Percentiles rank a stretch among this genome's conserved stretches.
These are phyloP conservation scores for Drosophila testacea DNA, from an alignment of 2,888 invertebrate genomes.

Conservation along the genomic window DNA sequence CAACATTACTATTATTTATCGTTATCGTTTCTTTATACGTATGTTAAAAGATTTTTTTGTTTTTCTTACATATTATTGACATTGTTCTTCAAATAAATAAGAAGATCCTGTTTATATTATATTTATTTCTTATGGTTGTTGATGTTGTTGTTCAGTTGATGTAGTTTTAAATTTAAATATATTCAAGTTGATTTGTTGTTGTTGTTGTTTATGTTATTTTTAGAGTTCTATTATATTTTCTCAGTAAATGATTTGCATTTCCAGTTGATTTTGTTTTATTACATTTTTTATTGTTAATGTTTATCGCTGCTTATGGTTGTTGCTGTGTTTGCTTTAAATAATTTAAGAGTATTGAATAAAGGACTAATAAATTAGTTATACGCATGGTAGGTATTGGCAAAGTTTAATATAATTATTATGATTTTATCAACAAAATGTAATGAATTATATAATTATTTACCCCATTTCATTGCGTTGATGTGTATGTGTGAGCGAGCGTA, in stretches of 20 bases:
- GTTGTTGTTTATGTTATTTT: conserved; percentile 51
- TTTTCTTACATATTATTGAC: conserved; percentile 78
- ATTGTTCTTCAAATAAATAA: conserved; percentile 69
- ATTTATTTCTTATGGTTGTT: conserved; percentile 34
- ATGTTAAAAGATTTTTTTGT: conserved; percentile 67
- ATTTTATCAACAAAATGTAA: conserved; percentile 63
- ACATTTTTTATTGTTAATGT: conserved; percentile 43
- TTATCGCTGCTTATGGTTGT: conserved; percentile 39
- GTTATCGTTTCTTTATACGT: conserved; percentile 61
- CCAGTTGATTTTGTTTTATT: conserved; percentile 55
- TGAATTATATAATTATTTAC: conserved; percentile 50
- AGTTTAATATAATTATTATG: conserved; percentile 63
- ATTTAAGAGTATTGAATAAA: conserved; percentile 81
- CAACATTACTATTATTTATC: conserved; percentile 77
- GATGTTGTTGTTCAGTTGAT: conserved; percentile 47
- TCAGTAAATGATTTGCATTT: conserved; percentile 40
- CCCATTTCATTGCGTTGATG: conserved; percentile 40
- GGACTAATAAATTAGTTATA: conserved; percentile 81
- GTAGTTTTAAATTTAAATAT: conserved; percentile 44
- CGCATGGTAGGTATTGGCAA: conserved; percentile 74
- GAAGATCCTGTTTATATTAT: conserved; percentile 51
- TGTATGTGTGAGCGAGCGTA: conserved; percentile 30
- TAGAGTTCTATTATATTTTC: conserved; percentile 45
- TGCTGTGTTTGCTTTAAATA: conserved; percentile 64
- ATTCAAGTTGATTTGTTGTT: conserved; percentile 38